These are phyloP conservation scores for Baronia brevicornis DNA, from an alignment of 2,888 invertebrate species.

Conservation along the genomic window DNA sequence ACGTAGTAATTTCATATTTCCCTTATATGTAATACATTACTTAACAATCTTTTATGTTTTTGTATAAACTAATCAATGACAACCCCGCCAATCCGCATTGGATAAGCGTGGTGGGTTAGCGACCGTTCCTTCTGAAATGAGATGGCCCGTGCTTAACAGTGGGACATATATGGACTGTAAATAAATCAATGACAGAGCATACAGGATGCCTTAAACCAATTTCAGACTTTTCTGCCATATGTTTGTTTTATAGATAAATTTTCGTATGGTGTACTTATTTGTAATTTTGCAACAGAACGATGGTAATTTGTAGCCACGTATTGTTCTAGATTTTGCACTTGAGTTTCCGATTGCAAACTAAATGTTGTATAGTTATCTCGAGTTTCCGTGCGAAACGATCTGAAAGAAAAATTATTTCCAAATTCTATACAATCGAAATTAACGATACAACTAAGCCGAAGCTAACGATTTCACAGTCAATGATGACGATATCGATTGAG, in stretches of 20 bases:
- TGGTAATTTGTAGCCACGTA: conserved; percentile 39
- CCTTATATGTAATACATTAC: no score
- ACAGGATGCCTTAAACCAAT: conserved; percentile 46
- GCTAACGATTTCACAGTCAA: no score
- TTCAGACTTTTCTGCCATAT: conserved; percentile 39
- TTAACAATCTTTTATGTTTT: conserved; percentile 45
- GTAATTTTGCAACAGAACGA: conserved; percentile 29
- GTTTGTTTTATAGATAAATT: conserved; percentile 24
- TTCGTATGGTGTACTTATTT: conserved; percentile 35
- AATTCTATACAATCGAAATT: not conserved
- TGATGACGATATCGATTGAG: no score
- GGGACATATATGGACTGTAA: no score
- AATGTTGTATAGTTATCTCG: conserved; percentile 47
- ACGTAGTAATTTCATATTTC: no score
- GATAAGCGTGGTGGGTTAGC: no score
- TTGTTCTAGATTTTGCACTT: conserved; percentile 42
- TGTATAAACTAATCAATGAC: no score
- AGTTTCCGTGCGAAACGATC: conserved; percentile 54
- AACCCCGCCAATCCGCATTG: no score
- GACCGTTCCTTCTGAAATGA: no score
- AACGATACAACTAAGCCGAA: no score
- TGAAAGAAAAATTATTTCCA: conserved; percentile 24
- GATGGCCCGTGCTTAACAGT: no score
- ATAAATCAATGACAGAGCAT: conserved; percentile 44
- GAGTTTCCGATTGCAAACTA: conserved; percentile 29